Conservation (phyloP, 2,113 vertebrate species). For the Porphyrio hochstetteri region DNA sequence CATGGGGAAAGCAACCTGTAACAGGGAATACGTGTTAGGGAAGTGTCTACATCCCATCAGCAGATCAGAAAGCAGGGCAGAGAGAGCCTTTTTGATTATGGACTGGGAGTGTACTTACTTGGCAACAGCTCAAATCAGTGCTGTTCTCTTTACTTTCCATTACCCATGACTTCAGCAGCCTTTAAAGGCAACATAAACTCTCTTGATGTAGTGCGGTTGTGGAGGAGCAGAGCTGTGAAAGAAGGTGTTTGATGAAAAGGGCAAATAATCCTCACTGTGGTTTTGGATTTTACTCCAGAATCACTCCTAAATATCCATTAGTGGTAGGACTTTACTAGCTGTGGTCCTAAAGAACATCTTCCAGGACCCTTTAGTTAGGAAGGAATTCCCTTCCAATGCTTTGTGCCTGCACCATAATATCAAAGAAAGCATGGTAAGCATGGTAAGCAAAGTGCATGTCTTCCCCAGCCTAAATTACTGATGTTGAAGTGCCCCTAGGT, state of each 20-base stretch:
- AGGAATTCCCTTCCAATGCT: neutral
- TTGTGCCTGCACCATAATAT: neutral
- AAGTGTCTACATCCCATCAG: neutral
- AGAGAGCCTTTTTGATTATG: neutral
- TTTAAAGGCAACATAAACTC: neutral
- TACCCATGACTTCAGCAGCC: neutral
- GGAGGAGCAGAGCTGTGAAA: neutral
- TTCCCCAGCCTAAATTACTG: neutral
- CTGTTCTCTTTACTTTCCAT: neutral
- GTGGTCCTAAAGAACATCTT: neutral
- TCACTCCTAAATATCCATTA: neutral
- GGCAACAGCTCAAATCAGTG: neutral
- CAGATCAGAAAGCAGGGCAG: neutral
- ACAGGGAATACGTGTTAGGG: neutral
- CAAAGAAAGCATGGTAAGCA: neutral
- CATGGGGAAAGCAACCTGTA: neutral
- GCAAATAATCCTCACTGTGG: neutral
- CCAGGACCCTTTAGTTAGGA: neutral
- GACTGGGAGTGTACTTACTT: neutral
- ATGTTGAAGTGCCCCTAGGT: accelerated
- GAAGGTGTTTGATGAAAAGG: neutral
- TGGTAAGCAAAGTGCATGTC: neutral
- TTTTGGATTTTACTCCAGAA: neutral
- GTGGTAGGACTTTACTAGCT: neutral
- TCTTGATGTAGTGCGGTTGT: neutral